Evolutionary conservation across 2,888 invertebrate species (phyloP).

Genomic region (Drepana falcataria): DNA sequence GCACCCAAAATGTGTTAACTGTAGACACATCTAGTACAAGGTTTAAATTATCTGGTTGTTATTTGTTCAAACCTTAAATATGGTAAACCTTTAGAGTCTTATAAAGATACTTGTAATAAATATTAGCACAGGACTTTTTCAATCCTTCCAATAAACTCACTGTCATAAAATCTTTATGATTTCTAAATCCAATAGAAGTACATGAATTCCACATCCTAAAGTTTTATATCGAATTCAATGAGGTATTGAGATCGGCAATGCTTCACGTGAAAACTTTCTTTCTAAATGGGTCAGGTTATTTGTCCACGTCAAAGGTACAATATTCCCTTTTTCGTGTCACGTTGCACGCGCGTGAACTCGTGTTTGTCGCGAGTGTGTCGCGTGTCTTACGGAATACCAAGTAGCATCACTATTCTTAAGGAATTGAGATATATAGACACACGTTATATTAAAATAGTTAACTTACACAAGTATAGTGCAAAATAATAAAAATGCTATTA

Average conservation of each 20-base stretch:
- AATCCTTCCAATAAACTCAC: background rate
- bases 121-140: background rate
- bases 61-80: background rate
- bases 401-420: background rate
- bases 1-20: background rate
- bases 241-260: too few relatives aligned
- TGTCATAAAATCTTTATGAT: background rate
- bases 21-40: background rate
- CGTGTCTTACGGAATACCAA: constrained; percentile 10
- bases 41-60: background rate
- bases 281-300: constrained; percentile 8
- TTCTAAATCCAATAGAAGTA: background rate
- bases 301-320: constrained; percentile 4
- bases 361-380: constrained; percentile 9
- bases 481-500: too few relatives aligned
- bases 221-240: too few relatives aligned
- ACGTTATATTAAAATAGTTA: too few relatives aligned
- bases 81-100: background rate
- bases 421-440: too few relatives aligned
- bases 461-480: too few relatives aligned
- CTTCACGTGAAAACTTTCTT: background rate
- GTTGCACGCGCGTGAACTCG: constrained; percentile 1
- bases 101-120: background rate
- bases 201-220: background rate
- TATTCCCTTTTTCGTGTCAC: constrained; percentile 6